phyloP scores from a whole-genome alignment of 2,113 vertebrate genomes.

The Phainopepla nitens region DNA sequence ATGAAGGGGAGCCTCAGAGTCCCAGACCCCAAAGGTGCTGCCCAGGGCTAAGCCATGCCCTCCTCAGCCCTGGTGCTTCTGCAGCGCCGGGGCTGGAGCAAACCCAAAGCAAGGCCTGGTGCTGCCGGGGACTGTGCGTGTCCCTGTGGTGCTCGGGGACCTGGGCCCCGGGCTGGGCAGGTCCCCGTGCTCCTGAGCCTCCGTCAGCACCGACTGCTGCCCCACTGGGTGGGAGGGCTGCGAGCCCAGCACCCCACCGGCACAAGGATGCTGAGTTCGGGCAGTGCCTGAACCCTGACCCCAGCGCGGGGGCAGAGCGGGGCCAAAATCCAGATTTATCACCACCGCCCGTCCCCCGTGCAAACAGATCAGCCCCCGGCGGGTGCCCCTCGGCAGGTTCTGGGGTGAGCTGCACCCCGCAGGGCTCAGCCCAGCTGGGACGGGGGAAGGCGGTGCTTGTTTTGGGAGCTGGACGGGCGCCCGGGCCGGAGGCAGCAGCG shows the following conservation, averaged over 20 bases:
- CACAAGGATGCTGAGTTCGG: background rate
- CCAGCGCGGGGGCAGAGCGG: accelerated
- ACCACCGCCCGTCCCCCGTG: accelerated
- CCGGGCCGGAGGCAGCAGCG: background rate
- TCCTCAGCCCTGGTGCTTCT: background rate
- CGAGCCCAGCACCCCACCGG: accelerated
- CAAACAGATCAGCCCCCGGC: background rate
- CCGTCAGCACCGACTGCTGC: background rate
- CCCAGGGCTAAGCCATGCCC: accelerated
- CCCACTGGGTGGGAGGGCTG: accelerated
- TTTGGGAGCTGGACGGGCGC: conserved; percentile 10
- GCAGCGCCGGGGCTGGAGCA: background rate
- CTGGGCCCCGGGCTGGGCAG: accelerated
- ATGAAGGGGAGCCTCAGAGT: accelerated
- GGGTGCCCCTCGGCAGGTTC: background rate
- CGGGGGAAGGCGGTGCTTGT: background rate
- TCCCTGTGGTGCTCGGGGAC: background rate
- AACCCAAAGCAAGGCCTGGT: background rate
- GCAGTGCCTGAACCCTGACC: accelerated
- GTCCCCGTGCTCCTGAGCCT: background rate
- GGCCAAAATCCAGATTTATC: background rate
- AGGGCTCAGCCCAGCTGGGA: background rate
- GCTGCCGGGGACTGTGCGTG: accelerated
- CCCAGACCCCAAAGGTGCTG: background rate
- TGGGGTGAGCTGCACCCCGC: background rate